These are phyloP conservation scores for Drosophila funebris DNA, from an alignment of 1,140 invertebrate species.

Conservation along the genomic window DNA sequence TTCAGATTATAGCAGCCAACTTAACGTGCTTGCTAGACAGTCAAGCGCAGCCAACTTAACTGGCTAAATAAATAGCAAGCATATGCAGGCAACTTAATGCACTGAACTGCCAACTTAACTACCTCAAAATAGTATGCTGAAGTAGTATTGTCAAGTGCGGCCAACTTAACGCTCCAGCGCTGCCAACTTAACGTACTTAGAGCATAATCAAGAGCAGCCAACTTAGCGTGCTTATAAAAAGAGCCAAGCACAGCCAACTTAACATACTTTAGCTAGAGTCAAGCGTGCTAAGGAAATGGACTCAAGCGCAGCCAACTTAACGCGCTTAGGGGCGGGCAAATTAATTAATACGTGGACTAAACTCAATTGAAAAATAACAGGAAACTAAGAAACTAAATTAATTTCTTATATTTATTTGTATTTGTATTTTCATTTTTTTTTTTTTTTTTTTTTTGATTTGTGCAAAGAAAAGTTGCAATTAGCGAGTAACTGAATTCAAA, in stretches of 20 bases:
- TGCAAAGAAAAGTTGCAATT: neutral
- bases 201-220: neutral
- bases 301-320: neutral
- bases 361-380: too few relatives aligned
- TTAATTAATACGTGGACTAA: too few relatives aligned
- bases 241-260: neutral
- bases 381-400: neutral
- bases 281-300: too few relatives aligned
- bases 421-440: neutral
- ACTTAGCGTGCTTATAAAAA: neutral
- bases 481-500: neutral
- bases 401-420: too few relatives aligned
- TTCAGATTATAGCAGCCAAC: neutral
- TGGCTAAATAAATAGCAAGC: neutral
- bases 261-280: neutral
- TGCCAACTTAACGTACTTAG: conserved; percentile 10
- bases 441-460: neutral
- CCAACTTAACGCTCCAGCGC: conserved; percentile 26
- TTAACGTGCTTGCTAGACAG: neutral
- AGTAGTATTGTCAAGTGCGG: conserved; percentile 5
- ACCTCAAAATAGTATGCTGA: neutral
- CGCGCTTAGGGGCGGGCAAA: too few relatives aligned
- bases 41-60: neutral
- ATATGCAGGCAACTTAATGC: neutral
- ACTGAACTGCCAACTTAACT: conserved; percentile 12